Conservation (phyloP, 2,113 vertebrate genomes). For the Collichthys lucidus region DNA sequence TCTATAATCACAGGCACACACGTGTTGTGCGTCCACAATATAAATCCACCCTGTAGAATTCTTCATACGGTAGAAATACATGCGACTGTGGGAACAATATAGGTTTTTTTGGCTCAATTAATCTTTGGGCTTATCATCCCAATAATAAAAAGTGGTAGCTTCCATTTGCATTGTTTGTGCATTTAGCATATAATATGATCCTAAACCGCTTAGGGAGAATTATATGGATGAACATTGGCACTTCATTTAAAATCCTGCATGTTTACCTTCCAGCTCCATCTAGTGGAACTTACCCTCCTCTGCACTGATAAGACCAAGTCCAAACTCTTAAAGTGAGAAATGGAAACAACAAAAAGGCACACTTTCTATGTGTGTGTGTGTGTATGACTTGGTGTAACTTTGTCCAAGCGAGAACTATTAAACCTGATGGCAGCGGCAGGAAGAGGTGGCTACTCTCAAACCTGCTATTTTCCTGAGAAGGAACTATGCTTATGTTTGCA, state of each 20-base stretch:
- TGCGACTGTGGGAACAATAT: slow-evolving; percentile 13
- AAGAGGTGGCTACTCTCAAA: slow-evolving; percentile 18
- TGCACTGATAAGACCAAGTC: background rate
- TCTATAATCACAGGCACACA: slow-evolving; percentile 52
- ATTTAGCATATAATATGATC: slow-evolving; percentile 45
- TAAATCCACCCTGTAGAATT: slow-evolving; percentile 26
- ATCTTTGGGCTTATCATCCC: slow-evolving; percentile 42
- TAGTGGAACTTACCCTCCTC: slow-evolving; percentile 33
- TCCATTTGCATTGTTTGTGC: slow-evolving; percentile 84
- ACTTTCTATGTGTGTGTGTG: background rate
- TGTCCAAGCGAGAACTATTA: background rate
- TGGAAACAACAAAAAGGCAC: slow-evolving; percentile 36
- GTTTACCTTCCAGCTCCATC: slow-evolving; percentile 44
- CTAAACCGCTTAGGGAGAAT: slow-evolving; percentile 32
- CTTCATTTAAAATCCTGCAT: slow-evolving; percentile 16
- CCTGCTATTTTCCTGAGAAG: slow-evolving; percentile 30
- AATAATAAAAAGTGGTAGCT: slow-evolving; percentile 43
- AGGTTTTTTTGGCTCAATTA: slow-evolving; percentile 72
- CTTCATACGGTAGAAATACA: slow-evolving; percentile 37
- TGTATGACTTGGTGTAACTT: slow-evolving; percentile 15
- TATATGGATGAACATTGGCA: slow-evolving; percentile 37
- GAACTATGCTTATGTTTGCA: background rate
- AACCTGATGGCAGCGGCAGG: slow-evolving; percentile 3
- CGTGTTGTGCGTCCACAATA: slow-evolving; percentile 37
- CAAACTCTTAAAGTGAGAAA: background rate